Percentiles rank a stretch among this genome's conserved stretches.
phyloP scores from a whole-genome alignment of 2,888 invertebrate genomes.

The Mamestra brassicae region DNA sequence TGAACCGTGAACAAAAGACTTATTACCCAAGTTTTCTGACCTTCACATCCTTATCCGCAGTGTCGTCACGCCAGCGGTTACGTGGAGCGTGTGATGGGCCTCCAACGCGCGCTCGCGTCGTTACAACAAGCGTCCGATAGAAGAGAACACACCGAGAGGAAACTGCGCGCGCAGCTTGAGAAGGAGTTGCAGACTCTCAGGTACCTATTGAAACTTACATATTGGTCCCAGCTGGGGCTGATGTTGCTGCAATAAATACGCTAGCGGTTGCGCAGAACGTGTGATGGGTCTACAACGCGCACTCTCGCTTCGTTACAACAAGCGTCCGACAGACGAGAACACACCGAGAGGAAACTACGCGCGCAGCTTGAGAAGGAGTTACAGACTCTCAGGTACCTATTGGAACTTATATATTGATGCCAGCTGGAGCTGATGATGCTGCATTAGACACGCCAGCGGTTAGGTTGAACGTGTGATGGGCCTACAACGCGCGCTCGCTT shows the following conservation, averaged over 20 bases:
- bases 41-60: not conserved
- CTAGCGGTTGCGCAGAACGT: constrained; percentile 95
- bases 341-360: constrained; percentile 95
- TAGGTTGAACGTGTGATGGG: too few relatives aligned
- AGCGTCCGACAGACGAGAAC: constrained; percentile 96
- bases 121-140: constrained; percentile 96
- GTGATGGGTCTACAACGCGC: constrained; percentile 96
- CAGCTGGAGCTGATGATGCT: not conserved
- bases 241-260: constrained; percentile 79
- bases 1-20: too few relatives aligned
- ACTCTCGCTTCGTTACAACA: constrained; percentile 94
- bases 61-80: constrained; percentile 96
- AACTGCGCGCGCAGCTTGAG: constrained; percentile 96
- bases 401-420: not conserved
- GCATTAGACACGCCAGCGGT: too few relatives aligned
- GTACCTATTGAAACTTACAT: constrained; percentile 28
- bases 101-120: constrained; percentile 95
- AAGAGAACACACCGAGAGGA: constrained; percentile 96
- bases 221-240: not conserved
- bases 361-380: constrained; percentile 96
- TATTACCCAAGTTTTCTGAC: not conserved
- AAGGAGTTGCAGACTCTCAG: constrained; percentile 94
- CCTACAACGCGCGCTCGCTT: too few relatives aligned
- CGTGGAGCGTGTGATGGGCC: constrained; percentile 95
- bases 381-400: constrained; percentile 89